Evolutionary conservation across 1,140 invertebrate species (phyloP), one percentile per base, ranked within the genome.

Genomic region (Solenopsis fugax): DNA sequence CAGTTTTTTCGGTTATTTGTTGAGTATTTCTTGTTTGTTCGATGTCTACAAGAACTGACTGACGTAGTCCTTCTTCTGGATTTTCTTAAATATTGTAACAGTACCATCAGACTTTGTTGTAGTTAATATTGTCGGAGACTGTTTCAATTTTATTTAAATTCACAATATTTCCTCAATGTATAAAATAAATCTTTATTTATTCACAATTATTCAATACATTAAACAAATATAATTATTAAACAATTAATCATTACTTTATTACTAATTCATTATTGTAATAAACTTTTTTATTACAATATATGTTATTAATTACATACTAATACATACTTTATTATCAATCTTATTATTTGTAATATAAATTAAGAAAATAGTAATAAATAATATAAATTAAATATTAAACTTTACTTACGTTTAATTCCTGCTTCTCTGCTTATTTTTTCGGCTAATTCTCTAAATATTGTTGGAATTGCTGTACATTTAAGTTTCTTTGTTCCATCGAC

Each of bases 401-500:
- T n/a, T n/a, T n/a, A n/a, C n/a, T 41, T 65, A 65, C 62, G 6
- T n/a, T 65, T 62, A 41, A 34, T 4, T 64, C 16, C 16, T 10
- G 5, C 10, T 60, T 34, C 12, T 13, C 29, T 10, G 10, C 21
- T 37, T 24, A 18, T 4, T 41, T 65, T 34, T 10, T 9, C 41
- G 2, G 41, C 64, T 16, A 41, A 18, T 41, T 65, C 64, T 10
- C 37, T 18, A 65, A 65, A 65, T 65, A 65, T 65, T 6, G 37
- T 41, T 65, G 64, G 37, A 4, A 65, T 9, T 10, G 37, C 64
- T 7, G 34, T 41, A 41, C 29, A 29, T 65, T 65, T 65, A 9
- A 65, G 5, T 37, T 65, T 65, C n/a, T 65, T 65, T n/a, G 16
- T 41, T 41, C 37, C 64, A 65, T 65, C 64, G 29, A 41, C 9